phyloP scores from a whole-genome alignment of 2,888 invertebrate species.

The Ctenicera cuprea region DNA sequence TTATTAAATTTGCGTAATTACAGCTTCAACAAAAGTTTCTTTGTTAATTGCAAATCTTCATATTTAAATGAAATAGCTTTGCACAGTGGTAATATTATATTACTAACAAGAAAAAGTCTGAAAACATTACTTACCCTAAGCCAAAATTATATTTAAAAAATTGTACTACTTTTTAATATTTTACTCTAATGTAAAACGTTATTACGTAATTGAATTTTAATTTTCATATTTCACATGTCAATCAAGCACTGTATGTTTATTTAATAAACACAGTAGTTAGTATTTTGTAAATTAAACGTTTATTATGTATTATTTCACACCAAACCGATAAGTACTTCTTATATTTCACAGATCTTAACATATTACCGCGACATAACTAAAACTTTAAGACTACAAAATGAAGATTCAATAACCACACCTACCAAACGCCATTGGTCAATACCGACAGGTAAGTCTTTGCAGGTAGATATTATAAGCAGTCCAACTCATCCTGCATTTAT shows the following conservation, averaged over 20 bases:
- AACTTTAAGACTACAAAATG: constrained; percentile 66
- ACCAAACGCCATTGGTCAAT: constrained; percentile 63
- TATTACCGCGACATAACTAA: constrained; percentile 69
- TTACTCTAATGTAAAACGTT: not conserved
- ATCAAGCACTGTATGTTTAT: constrained; percentile 67
- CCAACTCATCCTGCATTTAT: constrained; percentile 6
- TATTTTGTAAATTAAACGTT: constrained; percentile 71
- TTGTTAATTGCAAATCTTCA: too few species aligned
- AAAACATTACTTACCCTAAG: not conserved
- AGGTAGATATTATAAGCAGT: constrained; percentile 48
- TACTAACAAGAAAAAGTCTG: not conserved
- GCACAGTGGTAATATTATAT: too few species aligned
- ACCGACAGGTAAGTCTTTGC: constrained; percentile 54
- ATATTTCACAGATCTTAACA: constrained; percentile 69
- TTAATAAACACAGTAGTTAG: constrained; percentile 67
- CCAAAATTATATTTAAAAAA: not conserved
- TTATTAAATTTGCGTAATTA: too few species aligned
- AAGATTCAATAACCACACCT: constrained; percentile 62
- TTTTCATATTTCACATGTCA: constrained; percentile 59
- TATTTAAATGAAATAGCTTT: too few species aligned
- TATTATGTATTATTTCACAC: constrained; percentile 73
- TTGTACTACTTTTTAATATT: not conserved
- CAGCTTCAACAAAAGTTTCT: too few species aligned
- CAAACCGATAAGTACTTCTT: constrained; percentile 71
- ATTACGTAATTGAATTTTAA: constrained; percentile 40